Evolutionary conservation across 2,888 invertebrate genomes (phyloP), one percentile per base, ranked within the genome.

Genomic region (Drosophila anceps): DNA sequence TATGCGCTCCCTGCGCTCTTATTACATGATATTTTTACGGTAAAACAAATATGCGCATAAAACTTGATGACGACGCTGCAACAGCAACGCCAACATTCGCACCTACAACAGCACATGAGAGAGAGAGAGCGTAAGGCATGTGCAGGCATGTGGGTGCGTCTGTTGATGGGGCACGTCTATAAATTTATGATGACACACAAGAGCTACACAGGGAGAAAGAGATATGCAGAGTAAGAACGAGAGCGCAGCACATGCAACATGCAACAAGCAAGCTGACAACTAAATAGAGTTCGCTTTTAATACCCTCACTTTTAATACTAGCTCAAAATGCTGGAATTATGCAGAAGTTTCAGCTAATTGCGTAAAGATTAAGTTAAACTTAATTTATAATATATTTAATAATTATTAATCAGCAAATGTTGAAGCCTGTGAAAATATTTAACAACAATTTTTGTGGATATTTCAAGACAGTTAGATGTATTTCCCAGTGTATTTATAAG

Each of bases 21-120:
- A 64, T 59, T 65, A 71, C 55, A 67, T 33, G 71, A 64, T 53
- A 64, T 68, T 78, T 81, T 81, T 76, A 81, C 69, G 73, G 67
- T 69, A 79, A 79, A 81, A 81, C 81, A 81, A 81, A 81, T 81
- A 81, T 81, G 76, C 82, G 54, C 84, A 84, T 80, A 81, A 85
- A 85, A 85, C 75, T 80, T 81, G 81, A 76, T 74, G 79, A 61
- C 71, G 78, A 65, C 62, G 67, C 58, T 59, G 59, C 62, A 71
- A n/a, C 79, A 71, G 46, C 76, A 71, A 71, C 59, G 51, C 72
- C 46, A 70, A 72, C 82, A 82, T 81, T 84, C 59, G 55, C 78
- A 73, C 69, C 76, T 76, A 53, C 53, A 68, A 44, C 43, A 29
- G 13, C 10, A 12, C 8, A 1, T 9, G 9, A 6, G 44, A 27